Percentiles rank a stretch among this genome's conserved stretches.
These are phyloP conservation scores for Triplophysa dalaica DNA, from an alignment of 2,113 vertebrate genomes.

Conservation along the genomic window DNA sequence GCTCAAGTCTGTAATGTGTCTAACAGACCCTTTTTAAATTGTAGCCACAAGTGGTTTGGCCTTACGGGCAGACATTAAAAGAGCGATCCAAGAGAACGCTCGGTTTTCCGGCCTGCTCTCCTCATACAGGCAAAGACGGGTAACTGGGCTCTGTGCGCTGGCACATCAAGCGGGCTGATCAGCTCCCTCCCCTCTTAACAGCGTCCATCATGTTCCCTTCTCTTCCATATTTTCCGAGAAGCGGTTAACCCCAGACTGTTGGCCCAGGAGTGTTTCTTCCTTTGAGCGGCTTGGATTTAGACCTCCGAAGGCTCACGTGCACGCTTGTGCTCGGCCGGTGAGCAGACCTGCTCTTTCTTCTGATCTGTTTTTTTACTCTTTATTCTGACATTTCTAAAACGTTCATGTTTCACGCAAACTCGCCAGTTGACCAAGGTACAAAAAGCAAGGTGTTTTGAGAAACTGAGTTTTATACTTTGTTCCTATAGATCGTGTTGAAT, in stretches of 20 bases:
- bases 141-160: slow-evolving; percentile 30
- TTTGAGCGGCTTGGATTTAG: slow-evolving; percentile 24
- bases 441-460: background rate
- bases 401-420: background rate
- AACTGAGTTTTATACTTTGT: too few species aligned
- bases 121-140: slow-evolving; percentile 36
- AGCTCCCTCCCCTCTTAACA: slow-evolving; percentile 15
- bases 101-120: slow-evolving; percentile 37
- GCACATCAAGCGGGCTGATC: slow-evolving; percentile 30
- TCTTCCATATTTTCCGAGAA: slow-evolving; percentile 42
- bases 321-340: slow-evolving; percentile 1
- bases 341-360: background rate
- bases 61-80: slow-evolving; percentile 46
- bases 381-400: slow-evolving; percentile 15
- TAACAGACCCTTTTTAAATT: slow-evolving; percentile 46
- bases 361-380: background rate
- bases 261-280: slow-evolving; percentile 23
- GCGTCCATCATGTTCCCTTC: slow-evolving; percentile 26
- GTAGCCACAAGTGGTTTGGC: slow-evolving; percentile 47
- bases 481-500: too few species aligned
- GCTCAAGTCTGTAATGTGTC: slow-evolving; percentile 36
- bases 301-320: slow-evolving; percentile 19
- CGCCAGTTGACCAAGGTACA: background rate
- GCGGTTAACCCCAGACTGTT: slow-evolving; percentile 19
- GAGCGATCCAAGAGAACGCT: background rate